These are phyloP conservation scores for Notoglanidium macrostoma DNA, from an alignment of 2,797 vertebrate genomes.

Conservation along the genomic window DNA sequence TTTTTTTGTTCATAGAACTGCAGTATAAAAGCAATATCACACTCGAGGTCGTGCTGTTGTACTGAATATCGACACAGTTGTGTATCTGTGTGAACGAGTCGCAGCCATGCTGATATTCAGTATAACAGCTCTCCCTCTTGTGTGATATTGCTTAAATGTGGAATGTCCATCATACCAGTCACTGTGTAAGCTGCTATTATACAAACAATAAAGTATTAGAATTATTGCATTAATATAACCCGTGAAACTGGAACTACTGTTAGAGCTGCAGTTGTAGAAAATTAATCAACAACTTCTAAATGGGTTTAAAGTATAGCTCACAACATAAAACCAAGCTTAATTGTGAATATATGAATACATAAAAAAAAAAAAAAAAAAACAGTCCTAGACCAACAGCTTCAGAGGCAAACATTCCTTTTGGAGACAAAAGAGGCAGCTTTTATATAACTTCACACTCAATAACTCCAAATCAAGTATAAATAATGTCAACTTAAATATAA, in stretches of 20 bases:
- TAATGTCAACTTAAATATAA: conserved; percentile 16
- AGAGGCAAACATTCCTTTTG: not conserved
- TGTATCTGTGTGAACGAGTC: too few relatives aligned
- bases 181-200: not conserved
- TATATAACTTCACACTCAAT: not conserved
- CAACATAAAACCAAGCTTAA: not conserved
- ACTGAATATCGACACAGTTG: too few relatives aligned
- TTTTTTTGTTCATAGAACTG: too few relatives aligned
- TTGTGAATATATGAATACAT: not conserved
- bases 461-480: not conserved
- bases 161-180: not conserved
- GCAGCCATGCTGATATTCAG: too few relatives aligned
- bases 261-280: not conserved
- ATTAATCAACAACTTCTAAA: not conserved
- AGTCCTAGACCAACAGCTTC: not conserved
- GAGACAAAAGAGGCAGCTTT: not conserved
- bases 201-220: not conserved
- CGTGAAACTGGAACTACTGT: not conserved
- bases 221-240: not conserved
- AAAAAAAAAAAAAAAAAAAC: not conserved
- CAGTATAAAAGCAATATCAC: too few relatives aligned
- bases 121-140: too few relatives aligned
- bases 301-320: not conserved
- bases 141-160: too few relatives aligned
- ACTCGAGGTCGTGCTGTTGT: too few relatives aligned